Evolutionary conservation across 2,888 invertebrate genomes (phyloP).

Genomic region (Mimumesa dahlbomi): DNA sequence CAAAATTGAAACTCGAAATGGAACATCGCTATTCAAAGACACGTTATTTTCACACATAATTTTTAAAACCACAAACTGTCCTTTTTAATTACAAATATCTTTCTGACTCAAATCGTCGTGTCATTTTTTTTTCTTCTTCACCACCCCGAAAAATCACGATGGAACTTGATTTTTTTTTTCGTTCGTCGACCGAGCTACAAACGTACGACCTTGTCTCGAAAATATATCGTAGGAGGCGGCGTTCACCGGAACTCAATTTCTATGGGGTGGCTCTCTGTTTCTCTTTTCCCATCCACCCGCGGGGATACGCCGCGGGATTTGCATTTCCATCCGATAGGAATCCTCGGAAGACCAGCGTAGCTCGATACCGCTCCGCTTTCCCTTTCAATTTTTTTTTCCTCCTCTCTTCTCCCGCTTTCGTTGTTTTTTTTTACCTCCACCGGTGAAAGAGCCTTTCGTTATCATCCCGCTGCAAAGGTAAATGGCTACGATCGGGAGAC

Average conservation of each 20-base stretch:
- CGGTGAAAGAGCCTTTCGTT: background rate
- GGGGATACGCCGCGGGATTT: constrained; percentile 41
- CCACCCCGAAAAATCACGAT: background rate
- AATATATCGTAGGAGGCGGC: constrained; percentile 1
- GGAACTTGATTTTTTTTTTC: background rate
- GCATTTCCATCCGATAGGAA: constrained; percentile 52
- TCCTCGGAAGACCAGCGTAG: constrained; percentile 33
- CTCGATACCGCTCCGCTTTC: constrained; percentile 12
- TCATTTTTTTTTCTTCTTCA: background rate
- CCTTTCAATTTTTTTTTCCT: constrained; percentile 10
- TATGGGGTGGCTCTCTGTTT: constrained; percentile 32
- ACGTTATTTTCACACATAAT: too few species aligned
- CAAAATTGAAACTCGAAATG: too few species aligned
- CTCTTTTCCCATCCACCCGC: constrained; percentile 18
- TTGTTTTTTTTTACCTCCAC: constrained; percentile 1
- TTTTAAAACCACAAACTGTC: too few species aligned
- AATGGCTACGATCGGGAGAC: background rate
- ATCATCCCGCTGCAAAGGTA: background rate
- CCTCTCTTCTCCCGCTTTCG: background rate
- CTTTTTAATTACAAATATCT: too few species aligned
- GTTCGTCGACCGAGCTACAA: background rate
- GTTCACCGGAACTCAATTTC: constrained; percentile 53
- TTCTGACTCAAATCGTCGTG: too few species aligned
- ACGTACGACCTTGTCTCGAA: constrained; percentile 15
- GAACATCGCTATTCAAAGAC: too few species aligned